Base-by-base conservation (phyloP, 2,888 invertebrate genomes). In the Tetragnatha montana region DNA sequence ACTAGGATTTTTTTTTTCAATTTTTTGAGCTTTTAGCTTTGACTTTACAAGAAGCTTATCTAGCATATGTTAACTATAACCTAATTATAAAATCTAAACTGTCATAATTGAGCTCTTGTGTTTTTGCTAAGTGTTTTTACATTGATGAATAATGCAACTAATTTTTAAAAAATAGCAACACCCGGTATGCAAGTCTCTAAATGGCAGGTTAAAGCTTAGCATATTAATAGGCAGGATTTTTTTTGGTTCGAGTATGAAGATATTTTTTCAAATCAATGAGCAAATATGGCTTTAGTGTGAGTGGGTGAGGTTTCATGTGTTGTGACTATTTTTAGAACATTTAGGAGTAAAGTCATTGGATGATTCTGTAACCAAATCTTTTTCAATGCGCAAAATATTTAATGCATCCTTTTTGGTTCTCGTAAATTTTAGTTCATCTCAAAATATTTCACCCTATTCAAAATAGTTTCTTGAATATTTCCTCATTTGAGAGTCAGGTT, bases 211-310 rank as follows among this genome's bases (percentile, higher is more conserved):
- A 47, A 79, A 68, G 80, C 14, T n/a, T 68, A 22, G 35, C 68
- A 35, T 22, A 74, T 80, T 60, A 17, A 50, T n/a, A 81, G 86
- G 86, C 86, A 80, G 86, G 86, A 86, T 74, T 86, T 19, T 86
- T 49, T 8, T 60, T 50, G n/a, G n/a, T n/a, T n/a, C n/a, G n/a
- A n/a, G n/a, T n/a, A 81, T 73, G 50, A n/a, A 73, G n/a, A 70
- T 70, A 47, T 78, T 8, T 49, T 47, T 69, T 49, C 47, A 71
- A 71, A 50, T 60, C 51, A 60, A 60, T 60, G 12, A 12, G 35
- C 60, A 17, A 19, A 21, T 22, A 17, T 80, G 69, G 60, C 14
- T n/a, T 68, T 80, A 69, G 80, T 69, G 68, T 69, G 69, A 60
- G 68, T 47, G 79, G 22, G 68, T 68, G 79, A 51, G 51, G n/a